A percentile compares a stretch with the other conserved stretches of the same genome.
phyloP scores from a whole-genome alignment of 1,140 invertebrate genomes.

The Diorhabda sublineata region DNA sequence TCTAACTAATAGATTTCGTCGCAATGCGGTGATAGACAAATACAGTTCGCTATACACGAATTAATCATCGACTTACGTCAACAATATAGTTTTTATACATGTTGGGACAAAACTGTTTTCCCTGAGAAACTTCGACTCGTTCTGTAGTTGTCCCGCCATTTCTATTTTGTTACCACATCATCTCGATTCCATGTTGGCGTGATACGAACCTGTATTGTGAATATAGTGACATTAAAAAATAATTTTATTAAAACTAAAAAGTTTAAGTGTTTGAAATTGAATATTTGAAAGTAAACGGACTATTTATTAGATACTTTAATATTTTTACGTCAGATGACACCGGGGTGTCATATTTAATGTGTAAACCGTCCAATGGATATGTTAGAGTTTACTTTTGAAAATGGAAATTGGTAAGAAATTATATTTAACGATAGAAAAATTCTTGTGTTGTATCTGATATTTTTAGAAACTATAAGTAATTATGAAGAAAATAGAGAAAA shows the following conservation, averaged over 20 bases:
- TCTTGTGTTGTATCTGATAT: background rate
- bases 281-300: no score
- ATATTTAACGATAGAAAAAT: background rate
- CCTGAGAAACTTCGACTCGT: conserved; percentile 3
- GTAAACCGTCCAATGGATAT: background rate
- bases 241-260: no score
- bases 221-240: background rate
- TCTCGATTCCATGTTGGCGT: conserved; percentile 4
- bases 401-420: background rate
- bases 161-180: conserved; percentile 14
- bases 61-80: conserved; percentile 20
- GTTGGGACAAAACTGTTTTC: conserved; percentile 14
- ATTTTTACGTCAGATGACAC: background rate
- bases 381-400: background rate
- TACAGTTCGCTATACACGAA: background rate
- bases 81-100: conserved; percentile 3
- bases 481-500: conserved; percentile 13
- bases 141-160: conserved; percentile 15
- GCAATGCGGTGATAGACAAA: no score
- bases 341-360: background rate
- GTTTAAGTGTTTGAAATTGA: no score
- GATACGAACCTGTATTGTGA: conserved; percentile 16
- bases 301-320: no score
- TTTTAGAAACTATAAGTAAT: conserved; percentile 17
- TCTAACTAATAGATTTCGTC: no score